Base-by-base conservation (phyloP, 1,140 invertebrate genomes). In the Tetragonula clypearis region DNA sequence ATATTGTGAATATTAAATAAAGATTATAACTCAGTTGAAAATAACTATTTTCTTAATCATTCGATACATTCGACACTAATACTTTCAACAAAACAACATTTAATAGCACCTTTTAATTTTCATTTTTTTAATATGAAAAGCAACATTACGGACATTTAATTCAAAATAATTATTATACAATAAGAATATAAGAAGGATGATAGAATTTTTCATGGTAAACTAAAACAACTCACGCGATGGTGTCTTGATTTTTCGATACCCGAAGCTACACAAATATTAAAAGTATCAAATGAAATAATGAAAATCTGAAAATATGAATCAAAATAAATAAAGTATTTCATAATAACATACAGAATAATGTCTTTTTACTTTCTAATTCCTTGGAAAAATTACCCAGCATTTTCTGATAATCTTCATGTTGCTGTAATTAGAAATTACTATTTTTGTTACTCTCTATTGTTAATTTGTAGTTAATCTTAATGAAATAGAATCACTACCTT, bases 1-100 rank as follows among this genome's bases (percentile, higher is more conserved):
- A 79, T 88, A 84, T 84, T 88, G 53, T 79, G 79, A 87, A 87
- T 88, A 87, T n/a, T 77, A 65, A 71, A 86, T 88, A 74, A 75
- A 86, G 84, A 79, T 79, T 53, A 83, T 23, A 30, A 85, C 62
- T 56, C 69, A 60, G 65, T 82, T 53, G 58, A 78, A 66, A 73
- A 23, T 15, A 35, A 41, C 41, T 8, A 8, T 80, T 56, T n/a
- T 23, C 30, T 72, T 9, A 19, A 49, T 41, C 3, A 3, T n/a
- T 69, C 49, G 4, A 62, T 49, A 41, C 19, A 3, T 41, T 69
- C 62, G 4, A 62, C 26, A 41, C n/a, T 62, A 81, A 4, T 11
- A 74, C 15, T 14, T 23, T 60, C 11, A 23, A 41, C 12, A n/a
- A 49, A 80, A 17, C 35, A 58, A 15, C 19, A 19, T 49, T 35